A percentile compares a stretch with the other conserved stretches of the same genome.
phyloP scores from a whole-genome alignment of 2,888 invertebrate species.

The Callyntrura guangdongensis region DNA sequence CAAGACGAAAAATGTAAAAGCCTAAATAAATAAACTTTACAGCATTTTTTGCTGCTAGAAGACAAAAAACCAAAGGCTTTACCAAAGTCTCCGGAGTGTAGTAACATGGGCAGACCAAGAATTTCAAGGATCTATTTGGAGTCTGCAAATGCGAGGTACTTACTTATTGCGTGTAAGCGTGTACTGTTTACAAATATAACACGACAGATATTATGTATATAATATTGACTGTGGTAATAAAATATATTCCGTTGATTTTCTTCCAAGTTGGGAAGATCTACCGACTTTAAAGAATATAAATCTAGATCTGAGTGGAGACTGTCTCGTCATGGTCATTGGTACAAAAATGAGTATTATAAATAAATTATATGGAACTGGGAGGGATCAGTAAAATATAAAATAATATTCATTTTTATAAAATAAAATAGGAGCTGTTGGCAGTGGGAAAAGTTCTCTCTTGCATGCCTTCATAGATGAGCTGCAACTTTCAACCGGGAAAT shows the following conservation, averaged over 20 bases:
- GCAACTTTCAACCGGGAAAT: constrained; percentile 72
- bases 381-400: too few species aligned
- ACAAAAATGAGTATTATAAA: too few species aligned
- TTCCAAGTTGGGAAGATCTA: constrained; percentile 77
- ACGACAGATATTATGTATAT: too few species aligned
- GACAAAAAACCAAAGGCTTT: constrained; percentile 62
- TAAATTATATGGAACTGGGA: too few species aligned
- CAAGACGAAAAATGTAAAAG: background rate
- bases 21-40: background rate
- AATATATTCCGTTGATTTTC: background rate
- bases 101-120: background rate
- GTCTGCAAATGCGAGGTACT: constrained; percentile 61
- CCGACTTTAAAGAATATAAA: constrained; percentile 89
- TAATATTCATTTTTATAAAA: too few species aligned
- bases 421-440: constrained; percentile 85
- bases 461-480: constrained; percentile 80
- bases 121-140: constrained; percentile 39
- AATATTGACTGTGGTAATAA: background rate
- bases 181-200: background rate
- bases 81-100: constrained; percentile 25
- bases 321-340: constrained; percentile 87
- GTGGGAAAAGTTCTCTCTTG: constrained; percentile 83
- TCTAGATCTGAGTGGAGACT: constrained; percentile 89
- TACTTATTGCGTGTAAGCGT: background rate
- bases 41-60: constrained; percentile 72